Conservation (phyloP, 2,888 invertebrate species). For the Fragum fragum region DNA sequence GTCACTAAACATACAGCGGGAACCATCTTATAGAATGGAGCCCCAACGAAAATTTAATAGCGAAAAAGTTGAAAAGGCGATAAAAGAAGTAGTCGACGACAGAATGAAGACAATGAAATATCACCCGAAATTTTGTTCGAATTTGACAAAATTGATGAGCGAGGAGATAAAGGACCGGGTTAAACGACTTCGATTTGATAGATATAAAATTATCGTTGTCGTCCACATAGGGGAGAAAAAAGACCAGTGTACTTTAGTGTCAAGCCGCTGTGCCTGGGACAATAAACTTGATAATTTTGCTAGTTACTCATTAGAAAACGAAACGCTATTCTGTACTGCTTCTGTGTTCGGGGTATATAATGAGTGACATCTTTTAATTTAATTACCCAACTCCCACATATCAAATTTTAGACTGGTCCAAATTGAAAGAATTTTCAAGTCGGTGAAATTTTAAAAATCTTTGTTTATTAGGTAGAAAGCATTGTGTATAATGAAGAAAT, state of each 20-base stretch:
- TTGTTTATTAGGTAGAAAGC: too few species aligned
- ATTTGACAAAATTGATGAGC: conserved; percentile 70
- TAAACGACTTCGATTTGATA: conserved; percentile 70
- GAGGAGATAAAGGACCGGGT: conserved; percentile 77
- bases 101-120: conserved; percentile 71
- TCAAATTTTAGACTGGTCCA: too few species aligned
- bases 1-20: conserved; percentile 52
- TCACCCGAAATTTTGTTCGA: conserved; percentile 67
- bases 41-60: conserved; percentile 69
- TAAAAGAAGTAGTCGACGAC: conserved; percentile 62
- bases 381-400: too few species aligned
- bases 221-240: conserved; percentile 75
- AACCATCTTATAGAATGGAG: conserved; percentile 77
- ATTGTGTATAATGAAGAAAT: too few species aligned
- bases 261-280: conserved; percentile 77
- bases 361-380: conserved; percentile 64
- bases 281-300: conserved; percentile 69
- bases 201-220: conserved; percentile 75
- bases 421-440: too few species aligned
- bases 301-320: conserved; percentile 68
- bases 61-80: conserved; percentile 61
- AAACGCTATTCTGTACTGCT: conserved; percentile 71
- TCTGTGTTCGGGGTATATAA: conserved; percentile 76
- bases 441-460: too few species aligned
- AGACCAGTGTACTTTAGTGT: conserved; percentile 69